Percentiles rank a stretch among this genome's conserved stretches.
Conservation (phyloP, 2,888 invertebrate species). For the Callyntrura guangdongensis region DNA sequence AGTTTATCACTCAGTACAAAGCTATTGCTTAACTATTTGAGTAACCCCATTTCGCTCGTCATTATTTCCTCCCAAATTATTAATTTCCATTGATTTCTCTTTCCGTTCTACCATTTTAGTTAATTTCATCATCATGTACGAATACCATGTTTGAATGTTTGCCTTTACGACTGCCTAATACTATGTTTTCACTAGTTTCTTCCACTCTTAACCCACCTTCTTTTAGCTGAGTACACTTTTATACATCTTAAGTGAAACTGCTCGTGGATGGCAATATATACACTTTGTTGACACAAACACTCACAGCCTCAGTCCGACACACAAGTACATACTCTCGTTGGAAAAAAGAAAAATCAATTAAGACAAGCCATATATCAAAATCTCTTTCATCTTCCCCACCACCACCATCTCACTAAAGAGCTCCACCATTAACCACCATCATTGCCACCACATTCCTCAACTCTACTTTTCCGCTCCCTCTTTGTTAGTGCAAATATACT, state of each 20-base stretch:
- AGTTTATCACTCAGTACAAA: too few species aligned
- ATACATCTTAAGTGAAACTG: neutral
- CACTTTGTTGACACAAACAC: neutral
- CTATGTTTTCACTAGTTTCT: neutral
- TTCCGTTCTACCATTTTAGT: too few species aligned
- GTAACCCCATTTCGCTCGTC: too few species aligned
- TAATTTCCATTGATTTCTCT: too few species aligned
- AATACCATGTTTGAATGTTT: neutral
- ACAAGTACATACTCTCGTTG: too few species aligned
- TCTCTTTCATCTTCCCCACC: conserved; percentile 12
- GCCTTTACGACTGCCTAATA: neutral
- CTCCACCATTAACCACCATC: too few species aligned
- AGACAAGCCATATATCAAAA: conserved; percentile 52
- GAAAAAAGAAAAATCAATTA: conserved; percentile 54
- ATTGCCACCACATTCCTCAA: conserved; percentile 13
- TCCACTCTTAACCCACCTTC: neutral
- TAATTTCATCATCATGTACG: neutral
- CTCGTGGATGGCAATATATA: neutral
- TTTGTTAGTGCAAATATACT: too few species aligned
- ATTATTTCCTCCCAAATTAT: too few species aligned
- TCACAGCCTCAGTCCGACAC: neutral
- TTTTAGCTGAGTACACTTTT: neutral
- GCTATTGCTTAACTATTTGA: too few species aligned
- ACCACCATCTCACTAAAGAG: too few species aligned
- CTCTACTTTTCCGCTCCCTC: neutral